These are phyloP conservation scores for Gorsachius goisagi DNA, from an alignment of 2,113 vertebrate species.

Conservation along the genomic window DNA sequence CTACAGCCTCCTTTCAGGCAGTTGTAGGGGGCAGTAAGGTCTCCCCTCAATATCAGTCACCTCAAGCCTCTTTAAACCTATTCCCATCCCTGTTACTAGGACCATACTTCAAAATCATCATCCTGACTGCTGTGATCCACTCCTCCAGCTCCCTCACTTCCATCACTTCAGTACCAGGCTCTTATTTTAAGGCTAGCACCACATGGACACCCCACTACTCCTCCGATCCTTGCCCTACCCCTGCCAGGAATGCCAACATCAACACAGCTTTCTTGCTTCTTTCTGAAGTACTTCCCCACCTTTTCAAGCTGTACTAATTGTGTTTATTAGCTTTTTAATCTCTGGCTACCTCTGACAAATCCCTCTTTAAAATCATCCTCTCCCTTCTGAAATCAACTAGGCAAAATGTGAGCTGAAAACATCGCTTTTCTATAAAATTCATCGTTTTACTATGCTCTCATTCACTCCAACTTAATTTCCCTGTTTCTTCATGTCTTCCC, in stretches of 20 bases:
- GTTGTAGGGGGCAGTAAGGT: too few species aligned
- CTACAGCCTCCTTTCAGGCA: too few species aligned
- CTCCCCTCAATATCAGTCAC: not conserved
- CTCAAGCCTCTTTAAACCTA: not conserved
- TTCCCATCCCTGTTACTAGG: not conserved
- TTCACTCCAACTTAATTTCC: not conserved
- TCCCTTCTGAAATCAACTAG: not conserved
- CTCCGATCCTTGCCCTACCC: not conserved
- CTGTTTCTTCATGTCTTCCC: not conserved
- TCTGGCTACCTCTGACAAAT: not conserved
- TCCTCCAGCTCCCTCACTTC: not conserved
- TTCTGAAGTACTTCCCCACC: not conserved
- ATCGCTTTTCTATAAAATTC: not conserved
- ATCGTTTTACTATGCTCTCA: not conserved
- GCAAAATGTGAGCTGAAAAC: not conserved
- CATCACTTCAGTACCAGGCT: not conserved
- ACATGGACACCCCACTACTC: not conserved
- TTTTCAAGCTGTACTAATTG: not conserved
- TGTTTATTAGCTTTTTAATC: not conserved
- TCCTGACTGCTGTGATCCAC: not conserved
- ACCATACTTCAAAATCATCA: not conserved
- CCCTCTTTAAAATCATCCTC: not conserved
- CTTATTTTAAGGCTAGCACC: not conserved
- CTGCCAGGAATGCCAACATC: not conserved
- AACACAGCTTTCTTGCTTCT: not conserved